Conservation (phyloP, 2,797 vertebrate species). For the Gymnothorax javanicus region DNA sequence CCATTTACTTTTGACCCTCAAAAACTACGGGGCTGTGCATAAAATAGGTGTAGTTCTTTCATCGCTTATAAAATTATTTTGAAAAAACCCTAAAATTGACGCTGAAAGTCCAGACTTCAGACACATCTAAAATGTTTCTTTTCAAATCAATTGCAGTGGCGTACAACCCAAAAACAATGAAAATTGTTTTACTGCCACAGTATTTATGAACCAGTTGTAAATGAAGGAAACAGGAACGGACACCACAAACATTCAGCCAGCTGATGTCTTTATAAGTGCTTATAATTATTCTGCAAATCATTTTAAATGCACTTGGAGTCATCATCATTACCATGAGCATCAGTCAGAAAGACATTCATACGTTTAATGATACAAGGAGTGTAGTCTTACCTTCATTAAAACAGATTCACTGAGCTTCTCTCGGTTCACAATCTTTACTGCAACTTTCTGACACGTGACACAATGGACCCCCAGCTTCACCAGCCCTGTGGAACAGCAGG, state of each 20-base stretch:
- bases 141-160: too few species aligned
- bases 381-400: slow-evolving; percentile 86
- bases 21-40: too few species aligned
- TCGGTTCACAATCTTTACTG: slow-evolving; percentile 90
- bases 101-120: too few species aligned
- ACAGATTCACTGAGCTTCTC: slow-evolving; percentile 92
- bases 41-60: too few species aligned
- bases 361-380: neutral
- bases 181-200: too few species aligned
- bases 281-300: neutral
- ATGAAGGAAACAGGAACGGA: neutral
- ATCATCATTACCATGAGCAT: neutral
- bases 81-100: too few species aligned
- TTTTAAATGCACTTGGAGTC: slow-evolving; percentile 14
- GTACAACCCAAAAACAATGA: too few species aligned
- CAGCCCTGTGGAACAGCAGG: slow-evolving; percentile 71
- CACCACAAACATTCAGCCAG: neutral
- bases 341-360: neutral
- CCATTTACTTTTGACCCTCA: too few species aligned
- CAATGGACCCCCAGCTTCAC: slow-evolving; percentile 90
- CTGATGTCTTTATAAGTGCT: neutral
- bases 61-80: too few species aligned
- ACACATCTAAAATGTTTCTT: too few species aligned
- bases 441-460: slow-evolving; percentile 90
- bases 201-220: neutral